phyloP scores from a whole-genome alignment of 2,888 invertebrate species.

The Eupelmus urozonus region DNA sequence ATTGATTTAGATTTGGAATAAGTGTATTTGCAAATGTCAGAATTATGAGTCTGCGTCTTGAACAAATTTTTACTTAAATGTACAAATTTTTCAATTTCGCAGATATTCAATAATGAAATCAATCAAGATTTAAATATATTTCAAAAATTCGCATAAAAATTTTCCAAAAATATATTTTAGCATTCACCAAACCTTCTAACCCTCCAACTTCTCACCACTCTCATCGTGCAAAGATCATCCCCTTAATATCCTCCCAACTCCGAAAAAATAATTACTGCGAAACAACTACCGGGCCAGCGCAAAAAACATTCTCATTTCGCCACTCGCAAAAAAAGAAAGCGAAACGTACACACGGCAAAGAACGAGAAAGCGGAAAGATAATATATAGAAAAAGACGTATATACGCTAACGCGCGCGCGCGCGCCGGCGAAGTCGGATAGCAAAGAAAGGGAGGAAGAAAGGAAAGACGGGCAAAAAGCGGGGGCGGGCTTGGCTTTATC shows the following conservation, averaged over 20 bases:
- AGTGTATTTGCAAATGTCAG: too few relatives aligned
- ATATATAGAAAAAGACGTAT: slow-evolving; percentile 14
- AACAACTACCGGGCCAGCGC: not conserved
- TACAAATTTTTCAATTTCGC: too few relatives aligned
- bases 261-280: not conserved
- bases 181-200: too few relatives aligned
- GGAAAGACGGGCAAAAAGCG: not conserved
- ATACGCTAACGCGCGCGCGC: not conserved
- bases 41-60: too few relatives aligned
- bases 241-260: too few relatives aligned
- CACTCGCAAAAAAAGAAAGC: not conserved
- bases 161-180: too few relatives aligned
- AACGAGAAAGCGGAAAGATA: slow-evolving; percentile 43
- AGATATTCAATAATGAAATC: too few relatives aligned
- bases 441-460: not conserved
- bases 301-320: not conserved
- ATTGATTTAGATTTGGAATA: too few relatives aligned
- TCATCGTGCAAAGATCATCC: not conserved
- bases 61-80: too few relatives aligned
- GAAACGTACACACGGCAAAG: slow-evolving; percentile 3
- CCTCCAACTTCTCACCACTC: not conserved
- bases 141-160: too few relatives aligned
- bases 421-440: not conserved
- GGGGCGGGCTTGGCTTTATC: slow-evolving; percentile 10
- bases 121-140: too few relatives aligned